Base-by-base conservation (phyloP, 1,140 invertebrate species). In the Achroia grisella region DNA sequence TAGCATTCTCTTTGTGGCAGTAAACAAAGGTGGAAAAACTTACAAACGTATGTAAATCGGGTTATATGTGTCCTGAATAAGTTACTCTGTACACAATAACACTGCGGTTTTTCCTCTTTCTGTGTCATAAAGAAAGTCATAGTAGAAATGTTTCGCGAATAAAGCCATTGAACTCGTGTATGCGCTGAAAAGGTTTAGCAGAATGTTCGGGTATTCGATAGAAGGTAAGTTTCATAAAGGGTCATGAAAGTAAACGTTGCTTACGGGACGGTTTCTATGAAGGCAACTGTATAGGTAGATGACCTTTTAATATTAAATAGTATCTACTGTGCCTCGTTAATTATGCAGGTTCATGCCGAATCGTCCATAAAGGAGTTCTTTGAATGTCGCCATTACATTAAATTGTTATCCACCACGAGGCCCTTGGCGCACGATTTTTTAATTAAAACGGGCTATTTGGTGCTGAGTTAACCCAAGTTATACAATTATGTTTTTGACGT, bases 381-480 rank as follows among this genome's bases (percentile, higher is more conserved):
- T 57, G 51, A 53, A 58, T 63, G 63, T 61, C 56, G 61, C 53
- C 61, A 64, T 70, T 70, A 66, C 57, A 57, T 54, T 65, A 70
- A 70, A 66, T 60, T 62, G 58, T 68, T 68, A 71, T 62, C 61
- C 59, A 42, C 53, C 48, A 53, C 59, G 53, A 56, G 47, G 37
- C 48, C 49, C 52, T 55, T 39, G 52, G 56, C 56, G 54, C 56
- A 54, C 55, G 52, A 48, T 56, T 67, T 64, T 71, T 71, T 65
- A 65, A 71, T 68, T 68, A 68, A 62, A 71, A 60, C 56, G 54
- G 54, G 44, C 64, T 56, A 65, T 67, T 71, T 67, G 61, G 63
- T 58, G 49, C 50, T 57, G 63, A 47, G 58, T 60, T 62, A 46
- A 39, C 48, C 47, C 39, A 59, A 67, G 59, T 67, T 67, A 54